Base-by-base conservation (phyloP, 2,797 vertebrate genomes). In the Anisognathus igniventris region DNA sequence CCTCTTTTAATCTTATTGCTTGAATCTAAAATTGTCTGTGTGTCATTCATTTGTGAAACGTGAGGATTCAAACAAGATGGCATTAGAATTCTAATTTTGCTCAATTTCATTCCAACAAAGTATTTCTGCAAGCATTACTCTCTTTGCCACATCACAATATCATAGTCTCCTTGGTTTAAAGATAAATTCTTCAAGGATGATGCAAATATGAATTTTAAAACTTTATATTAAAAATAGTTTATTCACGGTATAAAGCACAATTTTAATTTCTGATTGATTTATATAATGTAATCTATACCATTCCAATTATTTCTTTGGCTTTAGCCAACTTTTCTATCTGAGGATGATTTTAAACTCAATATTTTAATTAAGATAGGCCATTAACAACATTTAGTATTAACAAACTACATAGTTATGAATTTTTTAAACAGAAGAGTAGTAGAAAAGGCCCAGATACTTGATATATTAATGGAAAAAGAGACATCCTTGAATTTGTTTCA, bases 181-280 rank as follows among this genome's bases (percentile, higher is more conserved):
- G 16, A 33, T 19, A 90, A 51, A 65, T 57, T 84, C 22, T 75
- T 86, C 50, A 56, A 77, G 42, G 39, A 61, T 3, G 28, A 54
- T 71, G 11, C 15, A 84, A 66, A 58, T 2, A 10, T 50, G 31
- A 27, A 42, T 85, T 48, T 64, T 53, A 42, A 79, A 93, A 42
- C 8, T 42, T 64, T 18, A 30, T 84, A 37, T 48, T 57, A 39
- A 84, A 78, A 78, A 57, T 12, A 75, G 5, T 3, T 24, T 54
- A 33, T 78, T 62, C 2, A 47, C 21, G 0, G 7, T 30, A 62
- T n/a, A 54, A 75, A 70, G 7, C 1, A 0, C 22, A n/a, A 8
- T 44, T 70, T 91, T 61, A 30, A 44, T 64, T 82, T 82, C 42
- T 77, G 14, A 62, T 33, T 71, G 3, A 33, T 64, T 65, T 75